Conservation (phyloP, 1,140 invertebrate species). For the Solenopsis fugax region DNA sequence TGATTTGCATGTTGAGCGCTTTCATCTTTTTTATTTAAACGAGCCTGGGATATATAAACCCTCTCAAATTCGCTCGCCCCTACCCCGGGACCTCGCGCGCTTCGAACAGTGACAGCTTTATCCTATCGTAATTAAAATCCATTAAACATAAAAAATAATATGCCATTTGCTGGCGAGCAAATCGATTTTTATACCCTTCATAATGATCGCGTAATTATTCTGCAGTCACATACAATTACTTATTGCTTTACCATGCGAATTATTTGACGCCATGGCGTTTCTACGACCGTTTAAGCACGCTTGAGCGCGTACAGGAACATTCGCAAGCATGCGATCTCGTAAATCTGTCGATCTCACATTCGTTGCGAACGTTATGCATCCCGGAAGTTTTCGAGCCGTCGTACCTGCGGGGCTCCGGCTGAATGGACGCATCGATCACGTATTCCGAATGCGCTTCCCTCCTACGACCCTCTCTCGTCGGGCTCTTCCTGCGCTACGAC, state of each 20-base stretch:
- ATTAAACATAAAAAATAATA: slow-evolving; percentile 58
- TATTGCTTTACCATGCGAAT: slow-evolving; percentile 12
- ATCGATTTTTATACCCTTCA: neutral
- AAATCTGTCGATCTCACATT: slow-evolving; percentile 71
- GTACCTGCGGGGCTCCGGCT: slow-evolving; percentile 54
- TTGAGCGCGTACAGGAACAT: slow-evolving; percentile 39
- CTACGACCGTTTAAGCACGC: slow-evolving; percentile 49
- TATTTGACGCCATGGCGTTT: neutral
- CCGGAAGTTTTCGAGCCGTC: slow-evolving; percentile 63
- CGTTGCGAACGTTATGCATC: slow-evolving; percentile 71
- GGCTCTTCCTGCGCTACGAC: slow-evolving; percentile 57
- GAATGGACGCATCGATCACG: slow-evolving; percentile 80
- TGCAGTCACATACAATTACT: neutral
- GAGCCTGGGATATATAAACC: slow-evolving; percentile 63
- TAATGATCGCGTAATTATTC: neutral
- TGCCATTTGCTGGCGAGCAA: neutral
- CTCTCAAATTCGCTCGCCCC: slow-evolving; percentile 33
- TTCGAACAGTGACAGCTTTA: slow-evolving; percentile 50
- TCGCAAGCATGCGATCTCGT: slow-evolving; percentile 59
- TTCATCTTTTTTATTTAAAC: slow-evolving; percentile 76
- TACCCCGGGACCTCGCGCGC: neutral
- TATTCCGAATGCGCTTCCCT: slow-evolving; percentile 68
- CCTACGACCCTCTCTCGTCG: slow-evolving; percentile 21
- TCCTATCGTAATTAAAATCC: slow-evolving; percentile 57
- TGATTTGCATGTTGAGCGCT: slow-evolving; percentile 76